Conservation (phyloP, 2,888 invertebrate species). For the Oxycera nigricornis region DNA sequence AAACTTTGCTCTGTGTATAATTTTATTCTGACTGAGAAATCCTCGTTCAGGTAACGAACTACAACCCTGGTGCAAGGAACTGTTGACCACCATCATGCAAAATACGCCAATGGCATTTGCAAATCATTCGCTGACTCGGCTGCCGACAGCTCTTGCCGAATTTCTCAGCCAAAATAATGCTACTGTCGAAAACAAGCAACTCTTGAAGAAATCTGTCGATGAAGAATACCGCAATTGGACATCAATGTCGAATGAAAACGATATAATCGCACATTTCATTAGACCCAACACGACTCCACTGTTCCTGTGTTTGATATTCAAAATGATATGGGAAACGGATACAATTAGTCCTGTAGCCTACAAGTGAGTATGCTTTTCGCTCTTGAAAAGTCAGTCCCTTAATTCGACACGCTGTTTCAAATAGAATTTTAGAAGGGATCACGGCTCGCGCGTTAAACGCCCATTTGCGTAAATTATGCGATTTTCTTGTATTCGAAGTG, state of each 20-base stretch:
- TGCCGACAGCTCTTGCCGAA: constrained; percentile 87
- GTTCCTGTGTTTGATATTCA: constrained; percentile 92
- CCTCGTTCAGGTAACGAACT: constrained; percentile 56
- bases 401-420: constrained; percentile 44
- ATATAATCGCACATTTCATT: constrained; percentile 94
- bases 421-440: constrained; percentile 89
- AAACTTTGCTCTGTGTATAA: too few relatives aligned
- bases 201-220: constrained; percentile 90
- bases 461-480: constrained; percentile 92
- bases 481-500: constrained; percentile 92
- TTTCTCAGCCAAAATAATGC: constrained; percentile 88
- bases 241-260: constrained; percentile 96
- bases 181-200: constrained; percentile 87
- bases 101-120: constrained; percentile 97
- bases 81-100: constrained; percentile 88
- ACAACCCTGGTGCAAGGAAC: constrained; percentile 85
- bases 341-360: constrained; percentile 94
- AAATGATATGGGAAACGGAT: constrained; percentile 94
- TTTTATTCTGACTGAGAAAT: too few relatives aligned
- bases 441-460: constrained; percentile 90
- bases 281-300: constrained; percentile 90
- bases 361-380: constrained; percentile 68
- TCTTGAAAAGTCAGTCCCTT: neutral
- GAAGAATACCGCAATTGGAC: constrained; percentile 97
- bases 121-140: constrained; percentile 88